Conservation (phyloP, 23 tunicate genomes). For the Oikopleura dioica region DNA sequence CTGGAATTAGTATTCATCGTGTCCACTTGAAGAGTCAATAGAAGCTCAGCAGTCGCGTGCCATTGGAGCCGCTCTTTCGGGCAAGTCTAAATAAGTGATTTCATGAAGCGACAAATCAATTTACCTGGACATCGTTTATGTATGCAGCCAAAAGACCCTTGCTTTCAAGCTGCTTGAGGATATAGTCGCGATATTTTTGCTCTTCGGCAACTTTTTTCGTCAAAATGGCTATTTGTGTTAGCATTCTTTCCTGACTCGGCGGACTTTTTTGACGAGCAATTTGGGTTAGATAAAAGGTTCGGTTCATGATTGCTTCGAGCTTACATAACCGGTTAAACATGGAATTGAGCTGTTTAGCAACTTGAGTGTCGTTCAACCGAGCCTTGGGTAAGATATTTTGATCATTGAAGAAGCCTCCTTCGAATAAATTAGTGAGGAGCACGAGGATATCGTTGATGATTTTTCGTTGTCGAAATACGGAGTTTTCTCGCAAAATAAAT, state of each 20-base stretch:
- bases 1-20: too few species aligned
- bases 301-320: too few species aligned
- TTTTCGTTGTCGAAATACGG: too few species aligned
- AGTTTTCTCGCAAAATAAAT: too few species aligned
- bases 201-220: not conserved
- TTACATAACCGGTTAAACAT: too few species aligned
- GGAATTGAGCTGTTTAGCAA: too few species aligned
- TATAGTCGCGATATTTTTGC: not conserved
- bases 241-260: not conserved
- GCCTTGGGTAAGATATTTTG: not conserved
- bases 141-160: not conserved
- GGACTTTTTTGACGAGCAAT: too few species aligned
- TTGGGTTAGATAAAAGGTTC: too few species aligned
- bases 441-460: too few species aligned
- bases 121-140: slow-evolving; percentile 12
- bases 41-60: not conserved
- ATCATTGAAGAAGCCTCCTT: not conserved
- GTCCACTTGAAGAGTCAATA: not conserved
- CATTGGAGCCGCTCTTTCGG: not conserved
- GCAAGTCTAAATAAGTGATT: not conserved
- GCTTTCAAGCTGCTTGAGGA: not conserved
- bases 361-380: too few species aligned
- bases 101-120: not conserved
- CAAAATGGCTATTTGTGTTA: not conserved
- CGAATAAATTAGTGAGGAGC: too few species aligned